Evolutionary conservation across 2,888 invertebrate species (phyloP), one percentile per base, ranked within the genome.

Genomic region (Tinea semifulvella): DNA sequence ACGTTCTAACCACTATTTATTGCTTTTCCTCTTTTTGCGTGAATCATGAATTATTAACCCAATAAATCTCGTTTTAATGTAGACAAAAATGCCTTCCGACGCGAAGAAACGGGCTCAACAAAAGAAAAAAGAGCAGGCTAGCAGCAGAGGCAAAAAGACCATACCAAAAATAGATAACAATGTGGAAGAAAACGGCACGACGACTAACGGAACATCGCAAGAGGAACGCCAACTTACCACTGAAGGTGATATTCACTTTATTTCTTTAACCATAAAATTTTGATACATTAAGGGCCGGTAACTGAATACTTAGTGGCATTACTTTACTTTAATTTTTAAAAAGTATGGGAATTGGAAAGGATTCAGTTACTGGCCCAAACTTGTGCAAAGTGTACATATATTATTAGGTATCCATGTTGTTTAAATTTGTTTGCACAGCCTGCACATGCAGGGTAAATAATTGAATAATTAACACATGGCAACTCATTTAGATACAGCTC

Each of bases 51-150:
- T 31, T 27, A 10, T 27, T 31, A 31, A 31, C 31, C 31, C 14
- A 31, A 2, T 13, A n/a, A 31, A 2, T 31, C n/a, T 11, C 6
- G 11, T 13, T 31, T 13, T 31, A 11, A 14, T 31, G 7, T 3
- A 11, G 31, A 2, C 2, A 3, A 68, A 51, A 60, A 99, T 99
- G 99, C 98, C 99, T 69, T 99, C 99, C 59, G 98, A 98, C 79
- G 90, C 97, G 25, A 98, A 99, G 79, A 98, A 99, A 85, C 94
- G 96, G 66, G 92, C 97, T 68, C 96, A 94, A 65, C 94, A 94
- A 65, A 95, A 96, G 73, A 99, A 98, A 77, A 99, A 98, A 69
- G 97, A 96, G 54, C 94, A 94, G 44, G 91, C 93, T 3, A 92
- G 90, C 63, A 88, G 86, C 49, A 86, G 91, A 53, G 85, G 72